Percentiles rank a stretch among this genome's conserved stretches.
phyloP scores from a whole-genome alignment of 2,797 vertebrate species.

The Uromys caudimaculatus region DNA sequence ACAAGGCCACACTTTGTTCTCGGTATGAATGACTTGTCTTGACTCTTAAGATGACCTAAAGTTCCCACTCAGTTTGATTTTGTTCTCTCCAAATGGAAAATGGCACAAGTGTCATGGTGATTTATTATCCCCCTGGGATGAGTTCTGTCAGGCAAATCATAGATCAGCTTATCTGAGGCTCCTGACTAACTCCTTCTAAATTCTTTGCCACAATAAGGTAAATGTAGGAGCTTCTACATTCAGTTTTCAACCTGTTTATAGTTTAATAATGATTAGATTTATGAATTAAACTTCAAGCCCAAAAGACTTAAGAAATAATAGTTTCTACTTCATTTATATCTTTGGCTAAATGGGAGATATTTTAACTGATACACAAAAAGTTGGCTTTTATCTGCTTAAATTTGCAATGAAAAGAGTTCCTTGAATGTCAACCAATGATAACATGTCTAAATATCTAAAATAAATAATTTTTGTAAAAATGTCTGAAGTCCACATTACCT shows the following conservation, averaged over 20 bases:
- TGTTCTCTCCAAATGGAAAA: constrained; percentile 41
- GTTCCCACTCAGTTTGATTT: constrained; percentile 46
- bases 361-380: neutral
- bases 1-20: neutral
- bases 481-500: constrained; percentile 86
- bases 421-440: neutral
- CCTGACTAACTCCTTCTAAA: neutral
- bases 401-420: constrained; percentile 54
- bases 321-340: constrained; percentile 35
- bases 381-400: constrained; percentile 24
- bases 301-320: neutral
- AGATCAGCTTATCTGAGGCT: neutral
- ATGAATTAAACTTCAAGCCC: constrained; percentile 17
- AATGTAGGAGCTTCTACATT: neutral
- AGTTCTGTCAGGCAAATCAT: neutral
- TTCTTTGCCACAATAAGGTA: neutral
- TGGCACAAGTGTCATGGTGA: neutral
- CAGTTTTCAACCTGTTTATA: neutral
- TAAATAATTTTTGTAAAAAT: constrained; percentile 5
- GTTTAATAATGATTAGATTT: constrained; percentile 2
- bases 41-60: constrained; percentile 34
- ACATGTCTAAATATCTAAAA: constrained; percentile 1
- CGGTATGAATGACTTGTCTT: constrained; percentile 18
- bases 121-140: neutral
- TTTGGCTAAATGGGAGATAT: constrained; percentile 39